phyloP scores from a whole-genome alignment of 2,888 invertebrate genomes.

The Mycalesis mineus region DNA sequence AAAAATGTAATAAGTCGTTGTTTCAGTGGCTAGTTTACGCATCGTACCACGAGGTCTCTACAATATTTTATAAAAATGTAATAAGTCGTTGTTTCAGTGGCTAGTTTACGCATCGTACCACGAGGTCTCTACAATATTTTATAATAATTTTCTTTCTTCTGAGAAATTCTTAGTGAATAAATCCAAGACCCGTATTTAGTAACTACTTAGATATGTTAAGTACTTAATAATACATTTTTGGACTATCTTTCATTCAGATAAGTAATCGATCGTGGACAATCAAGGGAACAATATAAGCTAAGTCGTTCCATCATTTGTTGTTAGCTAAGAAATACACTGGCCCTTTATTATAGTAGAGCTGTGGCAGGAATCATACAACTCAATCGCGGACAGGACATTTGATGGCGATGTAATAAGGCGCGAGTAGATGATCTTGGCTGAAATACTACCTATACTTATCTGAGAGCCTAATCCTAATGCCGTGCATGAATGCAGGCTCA shows the following conservation, averaged over 20 bases:
- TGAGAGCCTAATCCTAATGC: slow-evolving; percentile 31
- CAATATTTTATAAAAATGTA: too few species aligned
- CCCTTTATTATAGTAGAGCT: slow-evolving; percentile 26
- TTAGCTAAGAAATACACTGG: slow-evolving; percentile 17
- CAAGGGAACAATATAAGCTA: slow-evolving; percentile 12
- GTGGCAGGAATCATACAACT: slow-evolving; percentile 37
- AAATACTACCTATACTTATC: slow-evolving; percentile 29
- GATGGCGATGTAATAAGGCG: slow-evolving; percentile 41
- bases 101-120: too few species aligned
- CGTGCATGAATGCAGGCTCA: slow-evolving; percentile 24
- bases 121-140: too few species aligned
- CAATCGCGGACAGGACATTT: slow-evolving; percentile 40
- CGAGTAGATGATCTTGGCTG: slow-evolving; percentile 30
- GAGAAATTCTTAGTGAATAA: too few species aligned
- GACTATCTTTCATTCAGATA: background rate
- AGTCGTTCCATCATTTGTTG: slow-evolving; percentile 23
- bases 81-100: too few species aligned
- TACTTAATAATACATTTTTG: background rate
- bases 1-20: too few species aligned
- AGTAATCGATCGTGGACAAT: background rate
- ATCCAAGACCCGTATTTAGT: too few species aligned
- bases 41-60: too few species aligned
- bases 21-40: too few species aligned
- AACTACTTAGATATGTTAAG: too few species aligned
- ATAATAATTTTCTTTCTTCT: too few species aligned